Evolutionary conservation across 92 coral and sea anemone species (phyloP), one percentile per base, ranked within the genome.

Genomic region (Zoanthus sociatus): DNA sequence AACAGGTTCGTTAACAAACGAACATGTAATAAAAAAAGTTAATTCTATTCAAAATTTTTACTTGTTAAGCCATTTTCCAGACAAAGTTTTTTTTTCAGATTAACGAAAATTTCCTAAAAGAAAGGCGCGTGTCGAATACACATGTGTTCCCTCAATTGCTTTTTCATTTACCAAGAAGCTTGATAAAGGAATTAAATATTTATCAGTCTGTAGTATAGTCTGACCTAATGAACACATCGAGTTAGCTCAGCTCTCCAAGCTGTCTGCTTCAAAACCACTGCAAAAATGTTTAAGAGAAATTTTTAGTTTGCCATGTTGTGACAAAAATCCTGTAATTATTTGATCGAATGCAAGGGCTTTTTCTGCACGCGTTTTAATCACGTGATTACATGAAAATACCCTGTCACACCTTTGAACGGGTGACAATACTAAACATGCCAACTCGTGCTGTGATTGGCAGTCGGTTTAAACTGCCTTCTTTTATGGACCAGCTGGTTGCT

Each of bases 351-450:
- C 75, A 48, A 47, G 20, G 21, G 6, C 13, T 66, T 64, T 20
- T 8, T 47, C 13, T 72, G 64, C 94, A 94, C 94, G 93, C 94
- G 66, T 83, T 71, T 55, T 84, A 83, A 79, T 89, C 94, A 83
- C 89, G 98, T 32, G 87, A 79, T 72, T 73, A 55, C 78, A 92
- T 78, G 87, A 71, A 66, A 83, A 46, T 68, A 61, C 84, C 66
- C 33, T 67, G 93, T 89, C 89, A 92, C 95, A 90, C 95, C 94
- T 90, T 82, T 87, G 71, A 86, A 66, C 98, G 94, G 98, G 98
- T 94, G 90, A 92, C 94, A 93, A 78, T 87, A 76, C 82, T 89
- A 94, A 93, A 91, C 89, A 76, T 45, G 14, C 87, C 45, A 79
- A 67, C 78, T 78, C 90, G 92, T 86, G 78, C 76, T 87, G 69